phyloP scores from a whole-genome alignment of 2,113 vertebrate species.

The Tyto alba region DNA sequence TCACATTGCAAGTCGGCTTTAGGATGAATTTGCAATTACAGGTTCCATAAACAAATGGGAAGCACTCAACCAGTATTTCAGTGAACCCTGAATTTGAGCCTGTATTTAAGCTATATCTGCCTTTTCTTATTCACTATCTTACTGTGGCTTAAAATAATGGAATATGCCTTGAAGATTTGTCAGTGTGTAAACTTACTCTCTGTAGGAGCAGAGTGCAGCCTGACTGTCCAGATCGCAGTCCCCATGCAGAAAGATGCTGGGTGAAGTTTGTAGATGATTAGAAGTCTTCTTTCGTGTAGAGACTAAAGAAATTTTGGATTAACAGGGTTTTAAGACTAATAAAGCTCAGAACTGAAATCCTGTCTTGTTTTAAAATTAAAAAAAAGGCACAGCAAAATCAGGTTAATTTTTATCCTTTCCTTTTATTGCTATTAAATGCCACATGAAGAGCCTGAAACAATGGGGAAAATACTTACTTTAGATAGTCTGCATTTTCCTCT shows the following conservation, averaged over 20 bases:
- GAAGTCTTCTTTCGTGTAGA: neutral
- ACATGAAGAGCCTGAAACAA: neutral
- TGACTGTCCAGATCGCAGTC: neutral
- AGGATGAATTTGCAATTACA: neutral
- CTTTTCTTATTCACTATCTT: neutral
- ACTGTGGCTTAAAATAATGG: neutral
- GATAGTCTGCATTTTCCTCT: neutral
- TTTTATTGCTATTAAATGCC: neutral
- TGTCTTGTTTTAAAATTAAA: constrained; percentile 25
- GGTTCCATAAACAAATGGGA: neutral
- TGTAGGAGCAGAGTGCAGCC: neutral
- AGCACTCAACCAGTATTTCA: neutral
- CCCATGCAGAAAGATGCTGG: neutral
- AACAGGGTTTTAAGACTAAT: neutral
- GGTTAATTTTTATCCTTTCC: neutral
- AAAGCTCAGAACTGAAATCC: neutral
- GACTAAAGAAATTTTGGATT: neutral
- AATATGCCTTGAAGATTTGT: neutral
- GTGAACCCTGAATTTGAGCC: neutral
- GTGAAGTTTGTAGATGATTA: neutral
- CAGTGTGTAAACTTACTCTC: neutral
- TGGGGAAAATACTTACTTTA: neutral
- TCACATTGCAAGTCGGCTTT: rapidly evolving
- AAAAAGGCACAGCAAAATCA: neutral
- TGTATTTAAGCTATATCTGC: neutral